A percentile compares a stretch with the other conserved stretches of the same genome.
Evolutionary conservation across 2,797 vertebrate genomes (phyloP).

Genomic region (Hoplostethus mediterraneus): DNA sequence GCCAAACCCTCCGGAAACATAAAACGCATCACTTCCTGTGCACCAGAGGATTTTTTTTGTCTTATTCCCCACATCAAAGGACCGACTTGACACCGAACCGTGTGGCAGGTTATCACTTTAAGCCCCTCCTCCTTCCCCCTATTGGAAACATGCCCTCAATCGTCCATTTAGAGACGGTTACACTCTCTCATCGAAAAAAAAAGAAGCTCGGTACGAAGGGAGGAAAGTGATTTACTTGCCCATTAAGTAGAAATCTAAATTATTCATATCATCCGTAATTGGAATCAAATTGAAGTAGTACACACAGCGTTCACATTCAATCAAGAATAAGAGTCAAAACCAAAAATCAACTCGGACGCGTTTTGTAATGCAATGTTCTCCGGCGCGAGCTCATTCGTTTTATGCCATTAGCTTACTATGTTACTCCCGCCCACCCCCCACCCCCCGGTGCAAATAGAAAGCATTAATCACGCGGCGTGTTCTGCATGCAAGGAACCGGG

Average conservation of each 20-base stretch:
- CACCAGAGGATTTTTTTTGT: too few species aligned
- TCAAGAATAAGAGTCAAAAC: conserved; percentile 52
- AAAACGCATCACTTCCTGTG: conserved; percentile 9
- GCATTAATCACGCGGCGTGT: conserved; percentile 62
- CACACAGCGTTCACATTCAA: conserved; percentile 45
- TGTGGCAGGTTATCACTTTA: too few species aligned
- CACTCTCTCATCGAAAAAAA: too few species aligned
- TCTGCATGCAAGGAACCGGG: conserved; percentile 48
- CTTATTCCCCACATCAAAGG: too few species aligned
- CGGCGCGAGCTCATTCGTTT: conserved; percentile 57
- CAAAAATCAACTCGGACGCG: conserved; percentile 30
- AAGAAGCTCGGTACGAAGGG: conserved; percentile 7
- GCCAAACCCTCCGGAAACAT: not conserved
- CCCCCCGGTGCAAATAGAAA: conserved; percentile 57
- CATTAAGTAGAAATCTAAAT: conserved; percentile 23
- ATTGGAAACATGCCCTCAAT: too few species aligned
- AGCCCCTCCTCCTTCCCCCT: too few species aligned
- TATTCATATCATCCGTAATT: conserved; percentile 16
- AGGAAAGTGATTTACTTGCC: conserved; percentile 11
- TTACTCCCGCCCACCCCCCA: conserved; percentile 31
- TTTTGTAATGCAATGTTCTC: conserved; percentile 34
- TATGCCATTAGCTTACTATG: conserved; percentile 46
- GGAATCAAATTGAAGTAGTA: conserved; percentile 13
- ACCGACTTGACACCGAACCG: too few species aligned
- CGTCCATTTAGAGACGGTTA: too few species aligned